These are phyloP conservation scores for Channa maculata DNA, from an alignment of 2,113 vertebrate genomes.

Conservation along the genomic window DNA sequence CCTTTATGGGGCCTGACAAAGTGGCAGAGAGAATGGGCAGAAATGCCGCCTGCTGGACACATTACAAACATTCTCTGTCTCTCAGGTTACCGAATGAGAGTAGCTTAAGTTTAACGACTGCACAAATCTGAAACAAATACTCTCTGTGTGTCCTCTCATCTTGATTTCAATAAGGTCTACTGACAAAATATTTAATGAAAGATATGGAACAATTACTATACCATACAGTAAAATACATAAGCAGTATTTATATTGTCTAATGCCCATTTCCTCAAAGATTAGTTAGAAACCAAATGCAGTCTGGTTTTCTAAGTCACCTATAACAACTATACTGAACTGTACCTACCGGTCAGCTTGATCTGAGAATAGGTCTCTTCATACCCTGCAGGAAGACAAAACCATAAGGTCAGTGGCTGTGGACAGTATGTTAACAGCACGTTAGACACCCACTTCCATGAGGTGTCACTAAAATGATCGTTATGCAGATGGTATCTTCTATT, in stretches of 20 bases:
- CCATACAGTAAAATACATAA: too few relatives aligned
- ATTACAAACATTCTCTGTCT: conserved; percentile 69
- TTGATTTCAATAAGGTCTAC: conserved; percentile 11
- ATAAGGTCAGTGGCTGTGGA: conserved; percentile 30
- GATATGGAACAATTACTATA: not conserved
- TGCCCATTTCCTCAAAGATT: too few relatives aligned
- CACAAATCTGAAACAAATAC: conserved; percentile 52
- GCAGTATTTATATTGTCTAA: too few relatives aligned
- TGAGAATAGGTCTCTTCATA: conserved; percentile 68
- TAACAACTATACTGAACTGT: conserved; percentile 16
- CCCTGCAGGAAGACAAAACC: conserved; percentile 59
- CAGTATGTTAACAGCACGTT: conserved; percentile 12
- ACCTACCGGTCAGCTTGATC: conserved; percentile 65
- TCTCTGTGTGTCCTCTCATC: conserved; percentile 28
- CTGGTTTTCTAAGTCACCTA: not conserved
- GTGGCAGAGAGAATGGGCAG: conserved; percentile 63
- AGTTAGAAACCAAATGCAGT: not conserved
- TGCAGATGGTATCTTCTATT: too few relatives aligned
- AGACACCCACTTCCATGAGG: conserved; percentile 1
- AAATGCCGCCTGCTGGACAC: conserved; percentile 54
- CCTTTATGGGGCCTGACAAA: conserved; percentile 79
- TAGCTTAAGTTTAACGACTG: conserved; percentile 63
- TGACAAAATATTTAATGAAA: not conserved
- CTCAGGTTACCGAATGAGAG: conserved; percentile 69
- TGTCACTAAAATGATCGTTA: not conserved